Conservation (phyloP, 1,140 invertebrate species). For the Drosophila mauritiana region DNA sequence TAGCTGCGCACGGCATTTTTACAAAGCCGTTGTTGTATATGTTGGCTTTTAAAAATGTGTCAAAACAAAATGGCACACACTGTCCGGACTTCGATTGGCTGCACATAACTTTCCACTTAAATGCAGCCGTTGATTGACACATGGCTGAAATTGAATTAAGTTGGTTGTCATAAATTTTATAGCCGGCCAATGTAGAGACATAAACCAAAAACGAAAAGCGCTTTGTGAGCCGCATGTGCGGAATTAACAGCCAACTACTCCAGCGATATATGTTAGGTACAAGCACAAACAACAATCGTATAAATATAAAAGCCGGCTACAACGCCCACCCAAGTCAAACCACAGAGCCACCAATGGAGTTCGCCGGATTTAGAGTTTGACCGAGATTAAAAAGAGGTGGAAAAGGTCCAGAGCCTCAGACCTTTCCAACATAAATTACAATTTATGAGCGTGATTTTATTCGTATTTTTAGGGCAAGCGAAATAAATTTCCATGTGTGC, state of each 20-base stretch:
- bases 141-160: slow-evolving; percentile 77
- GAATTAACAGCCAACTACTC: slow-evolving; percentile 48
- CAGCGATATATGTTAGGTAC: slow-evolving; percentile 5
- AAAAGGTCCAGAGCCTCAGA: slow-evolving; percentile 7
- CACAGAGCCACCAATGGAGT: slow-evolving; percentile 10
- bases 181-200: slow-evolving; percentile 51
- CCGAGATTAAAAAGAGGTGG: slow-evolving; percentile 22
- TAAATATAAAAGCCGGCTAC: slow-evolving; percentile 3
- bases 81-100: slow-evolving; percentile 25
- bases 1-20: neutral
- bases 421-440: slow-evolving; percentile 17
- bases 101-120: slow-evolving; percentile 79
- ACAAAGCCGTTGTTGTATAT: neutral
- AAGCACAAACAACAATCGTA: neutral
- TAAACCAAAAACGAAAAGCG: slow-evolving; percentile 37
- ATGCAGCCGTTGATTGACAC: slow-evolving; percentile 78
- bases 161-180: slow-evolving; percentile 66
- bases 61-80: slow-evolving; percentile 24
- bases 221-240: slow-evolving; percentile 38
- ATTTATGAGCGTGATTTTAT: slow-evolving; percentile 35
- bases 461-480: neutral
- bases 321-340: slow-evolving; percentile 24
- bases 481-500: slow-evolving; percentile 29
- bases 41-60: slow-evolving; percentile 28
- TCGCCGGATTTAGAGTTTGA: slow-evolving; percentile 22